Base-by-base conservation (phyloP, 2,113 vertebrate species). In the Columba janthina region DNA sequence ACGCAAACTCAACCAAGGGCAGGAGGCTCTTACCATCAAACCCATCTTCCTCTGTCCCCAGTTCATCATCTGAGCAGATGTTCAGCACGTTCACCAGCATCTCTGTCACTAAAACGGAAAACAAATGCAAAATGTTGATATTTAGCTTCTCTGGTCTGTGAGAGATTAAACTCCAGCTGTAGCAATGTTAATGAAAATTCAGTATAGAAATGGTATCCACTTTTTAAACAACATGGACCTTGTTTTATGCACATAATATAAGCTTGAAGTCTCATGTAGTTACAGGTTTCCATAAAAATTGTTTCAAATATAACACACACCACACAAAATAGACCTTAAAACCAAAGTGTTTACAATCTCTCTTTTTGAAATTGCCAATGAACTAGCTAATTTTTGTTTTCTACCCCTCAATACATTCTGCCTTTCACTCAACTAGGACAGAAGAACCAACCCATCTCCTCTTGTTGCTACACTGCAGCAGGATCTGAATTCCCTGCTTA, bases 51-150 rank as follows among this genome's bases (percentile, higher is more conserved):
- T 99, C 99, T 22, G 99, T 99, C 42, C 99, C 99, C 57, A 99
- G 90, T 97, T 99, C 99, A 90, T 99, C 99, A 42, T 99, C 99
- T 95, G 99, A 99, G 97, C 99, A 99, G 98, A 99, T 99, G 94
- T 99, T 99, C 95, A 99, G 96, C 26, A 99, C 99, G 2, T 99
- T 99, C 78, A 99, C 99, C 81, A 99, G 98, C 99, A 99, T 99
- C 97, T 99, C 99, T 61, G 99, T 99, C 97, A 99, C 99, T 99
- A 92, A 29, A 96, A 79, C 53, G 26, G 73, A 84, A 90, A 91
- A 92, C 14, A 95, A 61, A 84, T 16, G 75, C 57, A 72, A 82
- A 81, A 69, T 17, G 17, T 92, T 57, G 32, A 26, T 74, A 60
- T 19, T 51, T 50, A 72, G 57, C 21, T 91, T 69, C 20, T 9